Conservation (phyloP, 2,113 vertebrate genomes). For the Pomatostomus ruficeps region DNA sequence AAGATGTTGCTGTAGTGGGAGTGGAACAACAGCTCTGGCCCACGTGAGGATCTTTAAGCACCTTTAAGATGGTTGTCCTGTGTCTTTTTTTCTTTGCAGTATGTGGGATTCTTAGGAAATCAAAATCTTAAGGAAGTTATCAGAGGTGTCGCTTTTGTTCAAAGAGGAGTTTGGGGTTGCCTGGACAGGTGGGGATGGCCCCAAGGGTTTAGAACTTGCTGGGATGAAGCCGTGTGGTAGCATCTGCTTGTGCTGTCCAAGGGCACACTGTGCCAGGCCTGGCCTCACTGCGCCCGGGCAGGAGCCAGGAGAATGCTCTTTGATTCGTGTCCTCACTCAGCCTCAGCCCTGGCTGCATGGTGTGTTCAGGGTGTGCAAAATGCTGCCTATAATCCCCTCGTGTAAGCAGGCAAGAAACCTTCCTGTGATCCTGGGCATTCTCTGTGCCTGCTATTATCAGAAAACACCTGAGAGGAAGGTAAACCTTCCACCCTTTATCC, state of each 20-base stretch:
- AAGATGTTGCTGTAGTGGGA: neutral
- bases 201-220: neutral
- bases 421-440: neutral
- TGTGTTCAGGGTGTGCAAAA: neutral
- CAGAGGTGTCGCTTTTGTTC: neutral
- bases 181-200: neutral
- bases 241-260: neutral
- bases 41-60: neutral
- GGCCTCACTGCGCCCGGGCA: neutral
- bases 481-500: neutral
- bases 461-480: neutral
- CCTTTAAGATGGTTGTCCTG: neutral
- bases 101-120: neutral
- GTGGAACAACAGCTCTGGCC: neutral
- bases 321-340: neutral
- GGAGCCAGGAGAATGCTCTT: neutral
- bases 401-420: neutral
- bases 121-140: neutral
- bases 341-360: neutral
- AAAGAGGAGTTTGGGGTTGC: neutral
- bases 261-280: neutral
- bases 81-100: neutral
- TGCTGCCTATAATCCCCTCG: neutral
- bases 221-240: rapidly evolving
- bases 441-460: neutral